Base-by-base conservation (phyloP, 2,888 invertebrate genomes). In the Agonopterix alstromeriana region DNA sequence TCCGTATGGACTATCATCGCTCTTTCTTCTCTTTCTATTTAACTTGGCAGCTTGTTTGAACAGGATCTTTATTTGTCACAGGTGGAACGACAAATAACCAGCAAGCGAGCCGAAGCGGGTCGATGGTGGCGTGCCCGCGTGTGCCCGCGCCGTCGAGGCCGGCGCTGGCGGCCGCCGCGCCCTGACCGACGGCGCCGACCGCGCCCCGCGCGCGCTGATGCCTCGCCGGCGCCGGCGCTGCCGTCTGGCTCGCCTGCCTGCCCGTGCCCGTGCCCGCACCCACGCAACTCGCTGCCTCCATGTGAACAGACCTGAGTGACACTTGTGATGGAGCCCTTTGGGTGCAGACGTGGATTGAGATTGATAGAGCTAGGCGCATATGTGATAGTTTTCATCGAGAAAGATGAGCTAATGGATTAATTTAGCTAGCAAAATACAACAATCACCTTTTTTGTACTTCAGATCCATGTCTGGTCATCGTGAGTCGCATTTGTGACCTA, bases 91-190 rank as follows among this genome's bases (percentile, higher is more conserved):
- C 74, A 9, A 86, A 80, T 58, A 78, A 67, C 54, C 78, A 63
- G 57, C 79, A 77, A 43, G 63, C 78, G 0, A 77, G 51, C 58
- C 87, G 87, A 57, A 83, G 84, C 53, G 87, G 87, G 47, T 87
- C 87, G 0, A 73, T 88, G 61, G 87, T 88, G 10, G 93, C 93
- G 12, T 93, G 93, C 58, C 93, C 93, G 65, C 93, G 93, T 82
- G 93, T 91, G 77, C 85, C 90, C 36, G 79, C 87, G 53, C 81
- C 87, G 60, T 57, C 86, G 64, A 77, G 82, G 53, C 77, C 86
- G 10, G 73, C 82, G 55, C 77, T 83, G 42, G 85, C 84, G 51
- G 89, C 85, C 4, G 88, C 89, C 36, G 89, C 87, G 46, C 89
- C 89, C 73, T 89, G 89, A 89, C 87, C 80, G 64, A 56, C 71